A percentile compares a stretch with the other conserved stretches of the same genome.
Evolutionary conservation across 2,113 vertebrate species (phyloP).

Genomic region (Gopherus flavomarginatus): DNA sequence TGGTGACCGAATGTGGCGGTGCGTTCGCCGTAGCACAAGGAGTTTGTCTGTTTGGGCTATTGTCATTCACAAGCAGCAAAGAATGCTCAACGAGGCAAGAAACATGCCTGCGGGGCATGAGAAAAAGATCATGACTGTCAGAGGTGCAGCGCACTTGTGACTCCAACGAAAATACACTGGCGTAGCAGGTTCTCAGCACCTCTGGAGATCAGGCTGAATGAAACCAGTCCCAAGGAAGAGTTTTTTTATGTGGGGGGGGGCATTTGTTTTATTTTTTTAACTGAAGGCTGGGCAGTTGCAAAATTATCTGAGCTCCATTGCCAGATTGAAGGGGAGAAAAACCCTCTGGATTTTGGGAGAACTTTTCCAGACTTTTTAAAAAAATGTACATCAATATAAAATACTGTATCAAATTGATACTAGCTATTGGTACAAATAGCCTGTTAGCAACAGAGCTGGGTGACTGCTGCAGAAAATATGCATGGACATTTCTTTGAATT

Average conservation of each 20-base stretch:
- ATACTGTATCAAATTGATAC: not conserved
- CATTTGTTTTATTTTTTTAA: not conserved
- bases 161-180: not conserved
- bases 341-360: fast-evolving
- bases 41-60: not conserved
- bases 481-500: not conserved
- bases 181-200: not conserved
- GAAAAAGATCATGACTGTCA: fast-evolving
- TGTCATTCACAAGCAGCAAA: not conserved
- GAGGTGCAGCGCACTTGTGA: not conserved
- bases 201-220: not conserved
- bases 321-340: fast-evolving
- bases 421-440: not conserved
- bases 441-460: fast-evolving
- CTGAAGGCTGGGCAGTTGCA: not conserved
- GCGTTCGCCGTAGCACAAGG: not conserved
- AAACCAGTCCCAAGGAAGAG: fast-evolving
- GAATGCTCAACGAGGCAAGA: not conserved
- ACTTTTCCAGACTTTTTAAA: not conserved
- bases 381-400: fast-evolving
- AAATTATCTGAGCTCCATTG: fast-evolving
- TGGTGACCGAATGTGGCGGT: fast-evolving
- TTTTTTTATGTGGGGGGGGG: not conserved
- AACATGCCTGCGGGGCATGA: fast-evolving
- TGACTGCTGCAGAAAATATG: fast-evolving